phyloP scores from a whole-genome alignment of 2,888 invertebrate species.

The Lacanobia wlatinum region DNA sequence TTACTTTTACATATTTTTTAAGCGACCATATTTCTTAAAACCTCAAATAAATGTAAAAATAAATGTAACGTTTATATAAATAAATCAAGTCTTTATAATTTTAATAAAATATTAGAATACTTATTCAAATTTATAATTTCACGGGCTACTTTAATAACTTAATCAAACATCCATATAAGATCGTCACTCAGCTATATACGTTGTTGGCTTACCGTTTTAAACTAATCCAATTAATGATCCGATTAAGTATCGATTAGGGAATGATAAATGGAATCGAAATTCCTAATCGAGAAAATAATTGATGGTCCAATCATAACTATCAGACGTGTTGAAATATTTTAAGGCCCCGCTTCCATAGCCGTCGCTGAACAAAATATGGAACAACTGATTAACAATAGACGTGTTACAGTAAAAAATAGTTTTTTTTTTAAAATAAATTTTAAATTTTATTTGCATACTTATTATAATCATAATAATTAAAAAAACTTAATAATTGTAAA shows the following conservation, averaged over 20 bases:
- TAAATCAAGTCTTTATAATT: slow-evolving; percentile 9
- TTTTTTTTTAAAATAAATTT: no score
- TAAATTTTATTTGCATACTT: no score
- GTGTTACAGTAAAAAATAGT: background rate
- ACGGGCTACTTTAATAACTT: slow-evolving; percentile 35
- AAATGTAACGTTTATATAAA: no score
- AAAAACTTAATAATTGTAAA: background rate
- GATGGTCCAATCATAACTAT: slow-evolving; percentile 47
- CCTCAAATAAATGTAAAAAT: slow-evolving; percentile 2
- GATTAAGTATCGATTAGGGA: slow-evolving; percentile 62
- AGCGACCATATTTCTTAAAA: background rate
- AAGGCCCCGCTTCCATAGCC: slow-evolving; percentile 22
- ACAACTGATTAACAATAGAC: background rate
- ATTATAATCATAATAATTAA: background rate
- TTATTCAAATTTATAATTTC: slow-evolving; percentile 36
- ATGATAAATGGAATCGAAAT: slow-evolving; percentile 59
- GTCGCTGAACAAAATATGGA: slow-evolving; percentile 23
- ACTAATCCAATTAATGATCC: slow-evolving; percentile 65
- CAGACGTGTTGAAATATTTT: slow-evolving; percentile 44
- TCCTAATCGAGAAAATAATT: slow-evolving; percentile 57
- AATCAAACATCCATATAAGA: slow-evolving; percentile 55
- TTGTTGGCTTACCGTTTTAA: slow-evolving; percentile 58
- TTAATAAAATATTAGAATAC: slow-evolving; percentile 27
- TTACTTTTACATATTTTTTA: background rate
- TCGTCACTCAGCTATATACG: slow-evolving; percentile 26